Conservation (phyloP, 2,113 vertebrate species). For the Oncorhynchus mykiss region DNA sequence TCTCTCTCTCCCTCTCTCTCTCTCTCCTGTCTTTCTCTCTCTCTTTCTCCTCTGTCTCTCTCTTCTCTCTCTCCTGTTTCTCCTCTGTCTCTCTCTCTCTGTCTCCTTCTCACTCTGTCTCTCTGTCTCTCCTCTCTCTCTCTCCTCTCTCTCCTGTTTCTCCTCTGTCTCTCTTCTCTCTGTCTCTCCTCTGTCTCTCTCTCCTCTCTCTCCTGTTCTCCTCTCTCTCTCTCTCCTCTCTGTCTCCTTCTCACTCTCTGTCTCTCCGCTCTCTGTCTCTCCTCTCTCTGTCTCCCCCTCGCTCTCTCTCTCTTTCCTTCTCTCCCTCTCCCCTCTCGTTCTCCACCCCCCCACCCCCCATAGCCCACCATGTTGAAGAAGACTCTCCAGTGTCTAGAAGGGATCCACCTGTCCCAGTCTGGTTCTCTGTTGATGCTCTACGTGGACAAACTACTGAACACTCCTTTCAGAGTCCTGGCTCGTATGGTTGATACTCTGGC, state of each 20-base stretch:
- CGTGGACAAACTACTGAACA: slow-evolving; percentile 90
- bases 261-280: no score
- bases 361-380: slow-evolving; percentile 92
- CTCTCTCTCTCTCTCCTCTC: neutral
- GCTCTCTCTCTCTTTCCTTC: neutral
- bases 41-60: no score
- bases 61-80: no score
- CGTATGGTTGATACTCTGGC: slow-evolving; percentile 95
- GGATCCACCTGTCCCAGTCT: slow-evolving; percentile 97
- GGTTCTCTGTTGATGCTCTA: slow-evolving; percentile 91
- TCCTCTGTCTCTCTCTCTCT: no score
- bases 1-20: no score
- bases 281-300: neutral
- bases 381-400: slow-evolving; percentile 92
- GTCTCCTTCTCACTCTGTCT: no score
- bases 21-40: no score
- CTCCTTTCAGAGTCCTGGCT: slow-evolving; percentile 91
- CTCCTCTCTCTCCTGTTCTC: neutral
- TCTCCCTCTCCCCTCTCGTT: neutral
- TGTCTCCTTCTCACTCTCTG: no score
- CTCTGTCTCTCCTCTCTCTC: no score
- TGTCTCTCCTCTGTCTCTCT: neutral
- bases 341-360: neutral
- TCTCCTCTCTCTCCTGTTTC: no score
- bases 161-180: no score